Percentiles rank a stretch among this genome's conserved stretches.
These are phyloP conservation scores for Xiphias gladius DNA, from an alignment of 2,113 vertebrate genomes.

Conservation along the genomic window DNA sequence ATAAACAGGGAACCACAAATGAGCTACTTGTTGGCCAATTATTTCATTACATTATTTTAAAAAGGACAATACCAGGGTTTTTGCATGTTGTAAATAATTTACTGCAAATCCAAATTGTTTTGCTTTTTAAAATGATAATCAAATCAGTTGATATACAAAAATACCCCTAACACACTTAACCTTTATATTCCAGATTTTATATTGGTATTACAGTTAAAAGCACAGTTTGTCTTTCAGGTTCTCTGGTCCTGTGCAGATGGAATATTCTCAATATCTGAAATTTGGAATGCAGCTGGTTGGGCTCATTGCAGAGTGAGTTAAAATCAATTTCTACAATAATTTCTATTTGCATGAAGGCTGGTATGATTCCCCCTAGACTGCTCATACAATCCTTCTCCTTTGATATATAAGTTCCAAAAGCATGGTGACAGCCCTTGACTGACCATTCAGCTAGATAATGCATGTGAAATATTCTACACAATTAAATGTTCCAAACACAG, in stretches of 20 bases:
- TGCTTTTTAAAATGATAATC: neutral
- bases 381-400: constrained; percentile 2
- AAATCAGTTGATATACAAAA: neutral
- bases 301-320: neutral
- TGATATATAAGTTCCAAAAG: neutral
- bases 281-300: neutral
- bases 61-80: neutral
- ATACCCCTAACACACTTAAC: neutral
- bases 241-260: neutral
- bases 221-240: neutral
- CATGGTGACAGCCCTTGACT: neutral
- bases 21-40: constrained; percentile 3
- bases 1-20: constrained; percentile 12
- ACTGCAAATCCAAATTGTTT: neutral
- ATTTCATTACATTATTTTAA: too few species aligned
- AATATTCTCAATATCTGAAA: neutral
- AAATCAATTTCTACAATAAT: neutral
- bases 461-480: constrained; percentile 3
- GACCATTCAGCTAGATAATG: constrained; percentile 6
- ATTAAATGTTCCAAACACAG: neutral
- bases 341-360: constrained; percentile 2
- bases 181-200: neutral
- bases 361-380: neutral
- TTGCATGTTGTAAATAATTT: neutral
- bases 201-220: neutral